Evolutionary conservation across 2,797 vertebrate species (phyloP).

Genomic region (Clarias platycephalus): DNA sequence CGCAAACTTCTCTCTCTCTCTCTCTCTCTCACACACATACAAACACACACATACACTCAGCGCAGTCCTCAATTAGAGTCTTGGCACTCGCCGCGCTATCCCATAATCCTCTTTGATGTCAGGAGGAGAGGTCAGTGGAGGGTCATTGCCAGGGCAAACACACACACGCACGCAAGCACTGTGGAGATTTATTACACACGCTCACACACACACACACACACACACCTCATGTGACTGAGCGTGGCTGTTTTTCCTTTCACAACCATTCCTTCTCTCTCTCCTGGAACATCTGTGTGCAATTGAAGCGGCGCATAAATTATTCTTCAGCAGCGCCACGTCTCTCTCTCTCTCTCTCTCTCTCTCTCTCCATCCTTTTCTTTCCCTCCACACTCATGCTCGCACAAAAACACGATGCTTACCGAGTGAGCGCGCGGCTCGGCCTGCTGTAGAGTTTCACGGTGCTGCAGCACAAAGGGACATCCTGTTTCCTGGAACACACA

Average conservation of each 20-base stretch:
- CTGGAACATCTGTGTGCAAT: constrained; percentile 61
- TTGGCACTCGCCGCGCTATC: constrained; percentile 53
- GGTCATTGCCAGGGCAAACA: constrained; percentile 68
- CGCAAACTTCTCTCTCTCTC: not conserved
- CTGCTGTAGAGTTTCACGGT: constrained; percentile 32
- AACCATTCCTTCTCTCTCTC: constrained; percentile 18
- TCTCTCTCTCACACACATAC: constrained; percentile 20
- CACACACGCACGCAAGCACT: constrained; percentile 49
- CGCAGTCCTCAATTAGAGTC: constrained; percentile 35
- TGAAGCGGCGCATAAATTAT: constrained; percentile 61
- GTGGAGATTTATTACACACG: constrained; percentile 39
- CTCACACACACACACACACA: constrained; percentile 44
- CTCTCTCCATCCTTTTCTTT: constrained; percentile 27
- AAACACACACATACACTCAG: constrained; percentile 31
- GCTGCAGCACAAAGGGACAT: constrained; percentile 51
- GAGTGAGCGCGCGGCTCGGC: constrained; percentile 25
- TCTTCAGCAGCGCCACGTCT: constrained; percentile 55
- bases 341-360: constrained; percentile 39
- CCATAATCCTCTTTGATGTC: constrained; percentile 68
- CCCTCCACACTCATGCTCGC: constrained; percentile 23
- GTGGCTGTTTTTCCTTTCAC: constrained; percentile 64
- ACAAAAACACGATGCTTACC: constrained; percentile 28
- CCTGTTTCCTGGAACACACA: constrained; percentile 56
- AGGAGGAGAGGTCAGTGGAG: constrained; percentile 64
- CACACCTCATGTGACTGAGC: constrained; percentile 77